A percentile compares a stretch with the other conserved stretches of the same genome.
Evolutionary conservation across 2,888 invertebrate genomes (phyloP).

Genomic region (Stenchaetothrips biformis): DNA sequence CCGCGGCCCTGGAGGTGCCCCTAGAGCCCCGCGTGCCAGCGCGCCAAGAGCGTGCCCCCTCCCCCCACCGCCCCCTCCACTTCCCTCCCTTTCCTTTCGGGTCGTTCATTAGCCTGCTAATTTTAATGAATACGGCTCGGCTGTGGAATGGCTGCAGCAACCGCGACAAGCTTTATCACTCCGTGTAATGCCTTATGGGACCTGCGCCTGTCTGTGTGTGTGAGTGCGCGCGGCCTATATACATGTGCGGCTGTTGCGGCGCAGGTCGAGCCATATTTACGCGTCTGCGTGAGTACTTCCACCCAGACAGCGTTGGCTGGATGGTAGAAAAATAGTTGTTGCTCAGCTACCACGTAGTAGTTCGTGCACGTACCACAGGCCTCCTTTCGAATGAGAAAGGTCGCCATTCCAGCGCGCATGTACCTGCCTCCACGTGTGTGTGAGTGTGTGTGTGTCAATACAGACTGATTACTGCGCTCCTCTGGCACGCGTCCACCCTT

Average conservation of each 20-base stretch:
- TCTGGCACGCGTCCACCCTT: no score
- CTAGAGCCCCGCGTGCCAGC: no score
- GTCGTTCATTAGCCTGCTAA: slow-evolving; percentile 15
- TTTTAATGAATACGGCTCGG: slow-evolving; percentile 9
- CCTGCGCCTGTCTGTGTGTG: background rate
- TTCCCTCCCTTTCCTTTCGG: background rate
- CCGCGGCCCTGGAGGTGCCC: background rate
- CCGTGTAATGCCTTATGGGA: background rate
- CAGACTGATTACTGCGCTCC: no score
- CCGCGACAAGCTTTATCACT: slow-evolving; percentile 5
- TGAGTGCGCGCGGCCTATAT: background rate
- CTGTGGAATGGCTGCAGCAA: slow-evolving; percentile 1
- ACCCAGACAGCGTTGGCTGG: background rate
- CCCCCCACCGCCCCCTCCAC: background rate
- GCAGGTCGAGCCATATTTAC: no score
- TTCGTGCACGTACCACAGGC: no score
- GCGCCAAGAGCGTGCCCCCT: background rate
- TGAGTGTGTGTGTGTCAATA: no score
- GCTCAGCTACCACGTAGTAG: no score
- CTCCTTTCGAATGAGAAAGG: no score
- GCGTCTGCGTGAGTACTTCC: background rate
- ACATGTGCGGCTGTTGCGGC: no score
- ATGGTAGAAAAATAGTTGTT: no score
- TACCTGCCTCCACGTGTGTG: no score
- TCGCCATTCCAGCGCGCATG: no score